Conservation (phyloP, 2,113 vertebrate species). For the Colaptes auratus region DNA sequence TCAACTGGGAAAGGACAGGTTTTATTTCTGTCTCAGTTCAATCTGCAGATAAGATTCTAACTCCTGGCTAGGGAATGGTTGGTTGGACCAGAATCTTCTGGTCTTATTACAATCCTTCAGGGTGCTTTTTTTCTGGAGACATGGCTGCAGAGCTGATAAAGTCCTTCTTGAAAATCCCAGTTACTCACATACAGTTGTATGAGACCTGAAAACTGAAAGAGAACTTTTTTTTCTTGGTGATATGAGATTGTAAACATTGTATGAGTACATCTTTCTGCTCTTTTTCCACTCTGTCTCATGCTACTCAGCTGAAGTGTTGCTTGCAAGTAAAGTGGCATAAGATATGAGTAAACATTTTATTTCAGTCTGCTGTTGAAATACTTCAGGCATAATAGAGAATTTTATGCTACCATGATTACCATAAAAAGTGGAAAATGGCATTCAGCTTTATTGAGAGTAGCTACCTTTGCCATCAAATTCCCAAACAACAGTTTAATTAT, state of each 20-base stretch:
- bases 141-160: neutral
- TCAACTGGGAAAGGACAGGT: neutral
- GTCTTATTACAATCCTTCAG: neutral
- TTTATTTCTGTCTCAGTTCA: neutral
- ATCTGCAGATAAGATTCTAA: neutral
- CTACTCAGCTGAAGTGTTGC: neutral
- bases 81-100: neutral
- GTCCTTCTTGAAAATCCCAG: neutral
- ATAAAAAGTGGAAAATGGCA: neutral
- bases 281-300: neutral
- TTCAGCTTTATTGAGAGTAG: neutral
- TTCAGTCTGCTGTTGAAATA: neutral
- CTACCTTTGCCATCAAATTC: neutral
- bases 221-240: neutral
- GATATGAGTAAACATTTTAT: neutral
- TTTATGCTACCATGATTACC: neutral
- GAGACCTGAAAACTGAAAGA: neutral
- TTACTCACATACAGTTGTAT: neutral
- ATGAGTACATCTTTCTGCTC: neutral
- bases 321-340: neutral
- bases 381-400: neutral
- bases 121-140: neutral
- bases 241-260: neutral
- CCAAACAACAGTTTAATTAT: neutral
- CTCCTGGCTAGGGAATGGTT: neutral